A percentile compares a stretch with the other conserved stretches of the same genome.
Evolutionary conservation across 2,888 invertebrate species (phyloP).

Genomic region (Ametastegia equiseti): DNA sequence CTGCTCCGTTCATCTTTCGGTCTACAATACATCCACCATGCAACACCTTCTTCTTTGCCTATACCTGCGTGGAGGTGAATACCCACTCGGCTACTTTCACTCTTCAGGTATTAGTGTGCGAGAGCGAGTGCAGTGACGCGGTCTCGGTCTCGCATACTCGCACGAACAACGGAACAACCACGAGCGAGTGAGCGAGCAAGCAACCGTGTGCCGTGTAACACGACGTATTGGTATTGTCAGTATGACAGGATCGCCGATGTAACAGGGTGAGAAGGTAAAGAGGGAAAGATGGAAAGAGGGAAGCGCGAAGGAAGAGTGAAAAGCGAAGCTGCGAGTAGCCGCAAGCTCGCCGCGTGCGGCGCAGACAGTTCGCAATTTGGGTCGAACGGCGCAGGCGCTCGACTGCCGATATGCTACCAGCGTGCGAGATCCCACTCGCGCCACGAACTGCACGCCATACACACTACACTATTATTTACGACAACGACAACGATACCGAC

Average conservation of each 20-base stretch:
- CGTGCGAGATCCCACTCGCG: slow-evolving; percentile 73
- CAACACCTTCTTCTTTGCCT: too few relatives aligned
- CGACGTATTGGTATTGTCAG: too few relatives aligned
- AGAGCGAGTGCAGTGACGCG: slow-evolving; percentile 45
- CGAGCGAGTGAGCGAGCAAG: slow-evolving; percentile 4
- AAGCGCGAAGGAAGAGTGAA: slow-evolving; percentile 40
- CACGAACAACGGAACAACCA: slow-evolving; percentile 17
- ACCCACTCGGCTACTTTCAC: slow-evolving; percentile 62
- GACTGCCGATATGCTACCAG: slow-evolving; percentile 71
- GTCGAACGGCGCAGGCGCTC: slow-evolving; percentile 69
- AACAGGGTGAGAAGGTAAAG: slow-evolving; percentile 30
- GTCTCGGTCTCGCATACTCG: background rate
- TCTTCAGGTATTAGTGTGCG: slow-evolving; percentile 58
- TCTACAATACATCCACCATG: background rate
- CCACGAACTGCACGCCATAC: slow-evolving; percentile 74
- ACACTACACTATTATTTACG: slow-evolving; percentile 65
- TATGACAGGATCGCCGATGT: too few relatives aligned
- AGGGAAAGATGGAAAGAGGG: background rate
- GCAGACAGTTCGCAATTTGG: slow-evolving; percentile 50
- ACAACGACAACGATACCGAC: background rate
- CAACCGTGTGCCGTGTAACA: background rate
- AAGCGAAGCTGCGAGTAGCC: background rate
- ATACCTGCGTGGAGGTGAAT: background rate
- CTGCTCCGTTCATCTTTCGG: slow-evolving; percentile 29
- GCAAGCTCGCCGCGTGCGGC: slow-evolving; percentile 56